Conservation (phyloP, 1,140 invertebrate species). For the Littorina saxatilis region DNA sequence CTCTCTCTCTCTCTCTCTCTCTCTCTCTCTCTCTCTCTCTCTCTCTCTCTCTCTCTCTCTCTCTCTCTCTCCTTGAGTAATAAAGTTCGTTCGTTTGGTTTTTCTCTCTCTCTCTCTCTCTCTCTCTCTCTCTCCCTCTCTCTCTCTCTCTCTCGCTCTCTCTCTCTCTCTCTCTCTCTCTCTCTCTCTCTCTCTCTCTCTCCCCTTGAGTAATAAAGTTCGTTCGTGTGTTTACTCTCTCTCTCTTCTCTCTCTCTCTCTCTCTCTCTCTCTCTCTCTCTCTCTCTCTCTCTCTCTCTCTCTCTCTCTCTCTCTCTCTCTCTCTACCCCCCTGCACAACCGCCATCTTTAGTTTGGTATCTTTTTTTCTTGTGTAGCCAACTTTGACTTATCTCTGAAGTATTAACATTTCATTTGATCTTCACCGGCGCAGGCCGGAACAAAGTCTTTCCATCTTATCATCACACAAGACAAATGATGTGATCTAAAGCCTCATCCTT, state of each 20-base stretch:
- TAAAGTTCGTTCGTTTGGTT: not conserved
- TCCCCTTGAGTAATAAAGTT: too few relatives aligned
- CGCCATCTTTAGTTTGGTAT: not conserved
- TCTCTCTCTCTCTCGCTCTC: too few relatives aligned
- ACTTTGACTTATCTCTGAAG: not conserved
- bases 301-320: not conserved
- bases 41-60: not conserved
- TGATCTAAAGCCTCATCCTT: too few relatives aligned
- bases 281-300: not conserved
- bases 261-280: not conserved
- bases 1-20: not conserved
- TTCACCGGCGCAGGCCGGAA: too few relatives aligned
- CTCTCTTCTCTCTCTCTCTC: not conserved
- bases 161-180: conserved; percentile 8
- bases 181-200: conserved; percentile 24
- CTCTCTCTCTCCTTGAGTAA: too few relatives aligned
- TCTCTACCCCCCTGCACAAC: not conserved
- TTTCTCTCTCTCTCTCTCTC: conserved; percentile 12
- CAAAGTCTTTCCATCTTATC: too few relatives aligned
- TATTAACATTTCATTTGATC: too few relatives aligned
- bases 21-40: too few relatives aligned
- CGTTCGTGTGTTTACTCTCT: not conserved
- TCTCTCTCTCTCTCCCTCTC: not conserved
- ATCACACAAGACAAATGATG: too few relatives aligned
- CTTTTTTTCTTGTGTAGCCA: not conserved